Percentiles rank a stretch among this genome's conserved stretches.
These are phyloP conservation scores for Aethes cnicana DNA, from an alignment of 2,888 invertebrate species.

Conservation along the genomic window DNA sequence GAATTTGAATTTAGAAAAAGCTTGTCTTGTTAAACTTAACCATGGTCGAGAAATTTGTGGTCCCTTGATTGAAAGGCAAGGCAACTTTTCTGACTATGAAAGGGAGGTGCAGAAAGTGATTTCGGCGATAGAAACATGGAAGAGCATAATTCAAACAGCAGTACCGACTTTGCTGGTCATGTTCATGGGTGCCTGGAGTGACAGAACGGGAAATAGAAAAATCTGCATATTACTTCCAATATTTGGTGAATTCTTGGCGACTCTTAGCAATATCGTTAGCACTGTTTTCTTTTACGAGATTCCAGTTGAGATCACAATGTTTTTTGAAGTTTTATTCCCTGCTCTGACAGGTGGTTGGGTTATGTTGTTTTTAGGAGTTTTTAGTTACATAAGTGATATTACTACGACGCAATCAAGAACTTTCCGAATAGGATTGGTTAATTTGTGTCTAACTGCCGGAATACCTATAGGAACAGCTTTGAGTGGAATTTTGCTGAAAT, in stretches of 20 bases:
- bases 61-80: conserved; percentile 55
- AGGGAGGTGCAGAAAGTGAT: conserved; percentile 82
- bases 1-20: conserved; percentile 70
- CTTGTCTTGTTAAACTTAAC: conserved; percentile 60
- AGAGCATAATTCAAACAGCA: conserved; percentile 79
- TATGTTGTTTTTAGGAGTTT: conserved; percentile 79
- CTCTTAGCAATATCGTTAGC: conserved; percentile 73
- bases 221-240: conserved; percentile 81
- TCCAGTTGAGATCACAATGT: conserved; percentile 78
- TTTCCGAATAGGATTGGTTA: conserved; percentile 82
- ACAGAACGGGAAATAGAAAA: conserved; percentile 81
- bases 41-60: conserved; percentile 62
- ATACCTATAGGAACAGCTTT: conserved; percentile 80
- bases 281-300: conserved; percentile 78
- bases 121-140: conserved; percentile 79
- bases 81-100: conserved; percentile 83
- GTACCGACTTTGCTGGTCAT: conserved; percentile 79
- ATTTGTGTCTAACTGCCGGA: conserved; percentile 81
- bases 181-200: conserved; percentile 84
- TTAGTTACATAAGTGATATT: conserved; percentile 84
- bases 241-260: conserved; percentile 76
- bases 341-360: conserved; percentile 81
- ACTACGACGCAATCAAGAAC: conserved; percentile 80
- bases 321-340: conserved; percentile 76
- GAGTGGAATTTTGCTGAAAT: conserved; percentile 77